Evolutionary conservation across 2,113 vertebrate genomes (phyloP).

Genomic region (Rhizomys pruinosus): DNA sequence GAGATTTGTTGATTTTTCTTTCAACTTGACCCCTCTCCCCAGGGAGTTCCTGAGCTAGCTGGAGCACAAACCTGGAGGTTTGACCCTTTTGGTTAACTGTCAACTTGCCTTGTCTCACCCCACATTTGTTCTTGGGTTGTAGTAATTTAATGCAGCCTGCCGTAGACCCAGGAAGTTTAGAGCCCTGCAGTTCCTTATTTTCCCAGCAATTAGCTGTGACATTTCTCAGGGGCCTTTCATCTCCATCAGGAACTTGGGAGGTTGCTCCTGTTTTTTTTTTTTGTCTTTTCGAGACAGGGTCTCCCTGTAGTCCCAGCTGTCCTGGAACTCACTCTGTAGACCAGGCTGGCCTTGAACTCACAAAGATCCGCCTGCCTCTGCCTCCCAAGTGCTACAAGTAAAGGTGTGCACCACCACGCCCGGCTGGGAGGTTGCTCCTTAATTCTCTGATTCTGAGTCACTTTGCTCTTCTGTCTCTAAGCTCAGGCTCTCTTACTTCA

Average conservation of each 20-base stretch:
- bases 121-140: conserved; percentile 16
- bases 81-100: not conserved
- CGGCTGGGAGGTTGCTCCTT: not conserved
- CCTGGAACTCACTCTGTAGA: too few species aligned
- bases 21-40: not conserved
- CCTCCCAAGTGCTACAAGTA: too few species aligned
- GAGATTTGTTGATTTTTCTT: conserved; percentile 36
- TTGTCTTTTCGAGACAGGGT: too few species aligned
- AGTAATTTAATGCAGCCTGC: too few species aligned
- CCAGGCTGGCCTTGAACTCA: too few species aligned
- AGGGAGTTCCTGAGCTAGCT: not conserved
- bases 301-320: too few species aligned
- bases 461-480: not conserved
- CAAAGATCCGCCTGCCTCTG: too few species aligned
- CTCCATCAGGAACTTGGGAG: not conserved
- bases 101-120: not conserved
- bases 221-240: not conserved
- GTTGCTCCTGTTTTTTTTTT: too few species aligned
- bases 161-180: too few species aligned
- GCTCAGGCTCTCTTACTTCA: not conserved
- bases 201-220: not conserved
- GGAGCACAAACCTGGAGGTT: not conserved
- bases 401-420: too few species aligned
- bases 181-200: not conserved
- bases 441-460: not conserved